Percentiles rank a stretch among this genome's conserved stretches.
Evolutionary conservation across 2,113 vertebrate genomes (phyloP).

Genomic region (Hirundichthys speculiger): DNA sequence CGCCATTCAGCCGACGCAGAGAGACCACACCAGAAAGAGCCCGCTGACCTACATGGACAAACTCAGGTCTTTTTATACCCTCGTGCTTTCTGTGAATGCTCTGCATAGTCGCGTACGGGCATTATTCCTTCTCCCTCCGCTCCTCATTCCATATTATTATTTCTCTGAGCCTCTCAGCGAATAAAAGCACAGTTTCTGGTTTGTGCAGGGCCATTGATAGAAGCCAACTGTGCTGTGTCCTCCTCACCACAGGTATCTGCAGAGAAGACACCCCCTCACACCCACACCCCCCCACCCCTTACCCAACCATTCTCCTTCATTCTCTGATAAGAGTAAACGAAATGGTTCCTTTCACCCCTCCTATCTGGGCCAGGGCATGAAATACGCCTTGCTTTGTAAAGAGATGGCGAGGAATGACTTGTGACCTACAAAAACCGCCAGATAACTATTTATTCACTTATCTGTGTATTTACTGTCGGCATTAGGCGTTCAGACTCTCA

Average conservation of each 20-base stretch:
- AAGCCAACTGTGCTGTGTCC: slow-evolving; percentile 46
- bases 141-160: slow-evolving; percentile 66
- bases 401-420: slow-evolving; percentile 76
- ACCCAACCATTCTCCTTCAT: slow-evolving; percentile 38
- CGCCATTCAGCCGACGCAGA: background rate
- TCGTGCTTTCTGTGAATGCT: slow-evolving; percentile 24
- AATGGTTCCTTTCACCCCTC: slow-evolving; percentile 76
- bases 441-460: slow-evolving; percentile 81
- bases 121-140: slow-evolving; percentile 44
- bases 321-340: slow-evolving; percentile 79
- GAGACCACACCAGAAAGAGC: slow-evolving; percentile 9
- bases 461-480: slow-evolving; percentile 76
- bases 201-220: slow-evolving; percentile 42
- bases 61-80: slow-evolving; percentile 31
- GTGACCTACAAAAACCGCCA: slow-evolving; percentile 74
- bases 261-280: slow-evolving; percentile 42
- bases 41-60: slow-evolving; percentile 60
- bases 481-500: slow-evolving; percentile 64
- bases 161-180: slow-evolving; percentile 54
- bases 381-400: slow-evolving; percentile 76
- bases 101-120: slow-evolving; percentile 37
- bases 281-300: slow-evolving; percentile 11
- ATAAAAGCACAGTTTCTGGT: slow-evolving; percentile 56
- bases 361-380: slow-evolving; percentile 75
- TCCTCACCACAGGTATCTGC: slow-evolving; percentile 67